A percentile compares a stretch with the other conserved stretches of the same genome.
Conservation (phyloP, 2,888 invertebrate species). For the Seira musarum region DNA sequence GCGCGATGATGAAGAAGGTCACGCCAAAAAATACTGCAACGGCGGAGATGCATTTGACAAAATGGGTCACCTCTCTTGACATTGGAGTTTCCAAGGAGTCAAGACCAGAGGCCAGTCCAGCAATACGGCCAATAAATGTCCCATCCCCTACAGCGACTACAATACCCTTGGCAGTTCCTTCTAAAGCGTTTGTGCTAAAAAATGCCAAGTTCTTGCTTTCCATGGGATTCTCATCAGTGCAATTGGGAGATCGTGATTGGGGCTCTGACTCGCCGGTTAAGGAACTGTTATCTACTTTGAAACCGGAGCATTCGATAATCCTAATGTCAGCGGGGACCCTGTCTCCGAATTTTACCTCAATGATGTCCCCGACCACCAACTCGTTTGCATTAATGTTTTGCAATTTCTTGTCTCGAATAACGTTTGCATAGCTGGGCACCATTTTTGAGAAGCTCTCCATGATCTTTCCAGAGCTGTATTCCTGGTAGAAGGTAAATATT, state of each 20-base stretch:
- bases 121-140: constrained; percentile 82
- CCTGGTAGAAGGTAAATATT: constrained; percentile 76
- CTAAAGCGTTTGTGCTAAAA: constrained; percentile 72
- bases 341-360: constrained; percentile 78
- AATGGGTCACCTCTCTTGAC: constrained; percentile 83
- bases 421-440: constrained; percentile 73
- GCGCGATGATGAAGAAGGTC: constrained; percentile 60
- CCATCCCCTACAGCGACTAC: constrained; percentile 80
- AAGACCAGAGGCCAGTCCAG: constrained; percentile 79
- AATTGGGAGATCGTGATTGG: constrained; percentile 69
- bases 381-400: constrained; percentile 47
- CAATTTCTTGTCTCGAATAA: constrained; percentile 62
- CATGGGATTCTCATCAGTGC: constrained; percentile 73
- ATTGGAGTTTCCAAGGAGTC: constrained; percentile 83
- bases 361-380: constrained; percentile 74
- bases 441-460: constrained; percentile 77
- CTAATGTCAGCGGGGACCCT: constrained; percentile 77
- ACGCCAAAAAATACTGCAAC: constrained; percentile 63
- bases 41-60: constrained; percentile 74
- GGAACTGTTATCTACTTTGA: constrained; percentile 75
- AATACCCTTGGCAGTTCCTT: constrained; percentile 75
- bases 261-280: constrained; percentile 73
- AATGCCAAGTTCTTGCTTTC: constrained; percentile 72
- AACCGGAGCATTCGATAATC: constrained; percentile 75
- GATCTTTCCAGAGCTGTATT: constrained; percentile 73